These are phyloP conservation scores for Sphinx pinastri DNA, from an alignment of 2,888 invertebrate genomes.

Conservation along the genomic window DNA sequence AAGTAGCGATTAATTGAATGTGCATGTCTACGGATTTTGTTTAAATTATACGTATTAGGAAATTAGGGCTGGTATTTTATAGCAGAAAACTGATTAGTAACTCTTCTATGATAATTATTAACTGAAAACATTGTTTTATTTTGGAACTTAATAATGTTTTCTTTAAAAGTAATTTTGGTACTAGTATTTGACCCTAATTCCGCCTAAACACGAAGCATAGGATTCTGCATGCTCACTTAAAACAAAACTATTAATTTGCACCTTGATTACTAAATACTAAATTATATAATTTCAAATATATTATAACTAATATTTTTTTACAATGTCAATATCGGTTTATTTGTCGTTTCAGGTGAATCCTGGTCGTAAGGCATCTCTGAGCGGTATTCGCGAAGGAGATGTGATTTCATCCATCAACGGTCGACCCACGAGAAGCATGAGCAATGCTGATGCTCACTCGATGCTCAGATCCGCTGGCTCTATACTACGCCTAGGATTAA, in stretches of 20 bases:
- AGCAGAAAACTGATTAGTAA: background rate
- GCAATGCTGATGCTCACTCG: conserved; percentile 89
- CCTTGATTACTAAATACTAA: no score
- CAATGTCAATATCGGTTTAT: conserved; percentile 9
- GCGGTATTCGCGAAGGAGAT: conserved; percentile 92
- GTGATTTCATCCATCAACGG: conserved; percentile 92
- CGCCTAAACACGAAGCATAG: no score
- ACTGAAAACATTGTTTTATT: background rate
- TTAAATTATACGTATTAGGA: no score
- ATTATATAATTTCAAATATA: no score
- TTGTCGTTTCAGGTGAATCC: conserved; percentile 90
- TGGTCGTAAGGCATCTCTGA: conserved; percentile 91
- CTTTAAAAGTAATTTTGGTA: no score
- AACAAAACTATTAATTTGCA: no score
- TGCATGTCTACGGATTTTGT: background rate
- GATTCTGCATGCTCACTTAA: no score
- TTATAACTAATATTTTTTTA: background rate
- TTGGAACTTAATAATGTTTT: background rate
- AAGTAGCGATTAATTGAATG: conserved; percentile 3
- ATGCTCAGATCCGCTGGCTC: conserved; percentile 89
- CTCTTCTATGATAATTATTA: background rate
- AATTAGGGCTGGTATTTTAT: no score
- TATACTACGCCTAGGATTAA: conserved; percentile 86
- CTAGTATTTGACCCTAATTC: no score
- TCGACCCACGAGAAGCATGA: conserved; percentile 86